phyloP scores from a whole-genome alignment of 2,888 invertebrate species.

The Synergus gifuensis region DNA sequence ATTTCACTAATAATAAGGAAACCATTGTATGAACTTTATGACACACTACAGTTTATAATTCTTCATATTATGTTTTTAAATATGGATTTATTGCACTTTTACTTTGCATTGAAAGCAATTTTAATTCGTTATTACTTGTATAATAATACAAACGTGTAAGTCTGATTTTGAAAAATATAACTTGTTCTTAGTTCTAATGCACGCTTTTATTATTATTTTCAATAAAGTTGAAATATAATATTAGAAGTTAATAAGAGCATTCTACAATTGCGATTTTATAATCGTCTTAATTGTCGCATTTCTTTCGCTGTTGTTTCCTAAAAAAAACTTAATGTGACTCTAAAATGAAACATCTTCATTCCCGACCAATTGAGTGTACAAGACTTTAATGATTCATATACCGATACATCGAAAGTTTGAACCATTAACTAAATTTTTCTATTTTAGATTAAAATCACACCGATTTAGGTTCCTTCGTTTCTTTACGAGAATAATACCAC shows the following conservation, averaged over 20 bases:
- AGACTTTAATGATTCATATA: constrained; percentile 8
- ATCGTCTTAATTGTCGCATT: background rate
- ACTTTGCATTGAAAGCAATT: background rate
- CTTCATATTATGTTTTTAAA: constrained; percentile 7
- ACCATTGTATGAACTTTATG: constrained; percentile 12
- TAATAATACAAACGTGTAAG: constrained; percentile 4
- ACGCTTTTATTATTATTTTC: background rate
- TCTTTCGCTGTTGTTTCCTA: background rate
- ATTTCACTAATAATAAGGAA: constrained; percentile 35
- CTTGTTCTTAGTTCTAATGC: constrained; percentile 25
- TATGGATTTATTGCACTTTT: background rate
- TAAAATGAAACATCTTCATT: background rate
- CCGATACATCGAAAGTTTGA: constrained; percentile 30
- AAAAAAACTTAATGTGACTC: background rate
- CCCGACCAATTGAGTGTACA: constrained; percentile 29
- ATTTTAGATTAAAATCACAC: constrained; percentile 9
- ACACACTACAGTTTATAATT: constrained; percentile 27
- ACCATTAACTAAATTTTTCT: background rate
- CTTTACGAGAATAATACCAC: background rate
- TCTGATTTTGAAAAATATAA: constrained; percentile 26
- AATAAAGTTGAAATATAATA: background rate
- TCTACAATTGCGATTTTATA: background rate
- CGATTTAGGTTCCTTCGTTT: no score
- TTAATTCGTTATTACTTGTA: constrained; percentile 5
- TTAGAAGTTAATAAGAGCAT: background rate